phyloP scores from a whole-genome alignment of 2,888 invertebrate species.

The Apeira syringaria region DNA sequence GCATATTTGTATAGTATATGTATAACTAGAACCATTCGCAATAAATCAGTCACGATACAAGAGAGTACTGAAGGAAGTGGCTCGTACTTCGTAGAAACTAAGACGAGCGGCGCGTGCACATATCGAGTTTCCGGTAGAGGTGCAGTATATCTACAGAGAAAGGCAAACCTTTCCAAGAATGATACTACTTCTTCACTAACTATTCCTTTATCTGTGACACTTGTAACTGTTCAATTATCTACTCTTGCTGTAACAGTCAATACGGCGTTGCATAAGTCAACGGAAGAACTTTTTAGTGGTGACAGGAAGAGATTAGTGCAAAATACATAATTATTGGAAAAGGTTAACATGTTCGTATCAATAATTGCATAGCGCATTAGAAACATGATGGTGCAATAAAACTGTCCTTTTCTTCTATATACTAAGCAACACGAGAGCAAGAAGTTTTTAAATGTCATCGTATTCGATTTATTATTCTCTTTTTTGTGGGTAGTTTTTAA shows the following conservation, averaged over 20 bases:
- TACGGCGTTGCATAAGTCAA: constrained; percentile 13
- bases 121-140: constrained; percentile 24
- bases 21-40: too few relatives aligned
- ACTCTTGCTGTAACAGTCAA: constrained; percentile 3
- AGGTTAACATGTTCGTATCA: constrained; percentile 11
- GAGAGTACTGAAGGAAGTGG: constrained; percentile 22
- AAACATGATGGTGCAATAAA: constrained; percentile 8
- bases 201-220: constrained; percentile 5
- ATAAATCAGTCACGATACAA: constrained; percentile 3
- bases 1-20: too few relatives aligned
- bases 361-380: constrained; percentile 13
- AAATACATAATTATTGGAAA: constrained; percentile 10
- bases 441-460: too few relatives aligned
- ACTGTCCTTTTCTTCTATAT: too few relatives aligned
- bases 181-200: constrained; percentile 5
- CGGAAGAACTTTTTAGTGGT: constrained; percentile 20
- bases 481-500: too few relatives aligned
- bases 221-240: constrained; percentile 10
- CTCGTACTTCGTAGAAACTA: constrained; percentile 23
- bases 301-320: constrained; percentile 21
- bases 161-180: constrained; percentile 26
- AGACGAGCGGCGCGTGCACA: constrained; percentile 18
- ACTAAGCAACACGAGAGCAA: too few relatives aligned
- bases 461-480: too few relatives aligned
- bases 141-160: constrained; percentile 39